Conservation (phyloP, 2,113 vertebrate genomes). For the Misgurnus anguillicaudatus region DNA sequence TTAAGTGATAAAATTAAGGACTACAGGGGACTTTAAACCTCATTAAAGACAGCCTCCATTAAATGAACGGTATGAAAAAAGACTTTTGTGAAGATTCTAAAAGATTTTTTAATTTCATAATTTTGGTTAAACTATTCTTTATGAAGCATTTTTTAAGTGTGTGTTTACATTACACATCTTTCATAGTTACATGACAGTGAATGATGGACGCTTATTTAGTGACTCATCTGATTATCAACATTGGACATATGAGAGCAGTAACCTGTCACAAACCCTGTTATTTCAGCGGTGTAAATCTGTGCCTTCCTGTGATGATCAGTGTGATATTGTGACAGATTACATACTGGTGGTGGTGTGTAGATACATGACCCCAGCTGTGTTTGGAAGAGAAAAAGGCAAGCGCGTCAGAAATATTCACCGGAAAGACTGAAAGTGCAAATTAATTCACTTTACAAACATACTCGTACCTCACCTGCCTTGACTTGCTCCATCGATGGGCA, state of each 20-base stretch:
- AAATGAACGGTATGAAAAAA: too few relatives aligned
- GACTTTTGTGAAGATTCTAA: too few relatives aligned
- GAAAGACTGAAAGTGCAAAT: slow-evolving; percentile 58
- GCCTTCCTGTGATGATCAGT: slow-evolving; percentile 43
- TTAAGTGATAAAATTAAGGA: too few relatives aligned
- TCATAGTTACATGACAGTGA: slow-evolving; percentile 27
- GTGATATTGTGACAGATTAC: slow-evolving; percentile 29
- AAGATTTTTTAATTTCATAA: too few relatives aligned
- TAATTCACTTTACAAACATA: slow-evolving; percentile 66
- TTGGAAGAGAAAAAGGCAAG: background rate
- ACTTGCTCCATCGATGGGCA: slow-evolving; percentile 61
- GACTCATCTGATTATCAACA: slow-evolving; percentile 48
- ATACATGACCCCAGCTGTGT: background rate
- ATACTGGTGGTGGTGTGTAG: background rate
- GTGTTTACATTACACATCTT: background rate
- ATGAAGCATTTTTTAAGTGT: background rate
- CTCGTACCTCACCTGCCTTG: slow-evolving; percentile 64
- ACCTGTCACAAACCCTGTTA: slow-evolving; percentile 37
- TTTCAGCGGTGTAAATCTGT: slow-evolving; percentile 21
- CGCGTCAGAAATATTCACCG: slow-evolving; percentile 7
- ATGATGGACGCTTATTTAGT: slow-evolving; percentile 33
- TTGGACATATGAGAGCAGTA: slow-evolving; percentile 17
- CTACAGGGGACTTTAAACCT: too few relatives aligned
- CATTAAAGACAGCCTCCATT: too few relatives aligned
- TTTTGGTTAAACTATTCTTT: background rate